Evolutionary conservation across 2,888 invertebrate genomes (phyloP), one percentile per base, ranked within the genome.

Genomic region (Xylota segnis): DNA sequence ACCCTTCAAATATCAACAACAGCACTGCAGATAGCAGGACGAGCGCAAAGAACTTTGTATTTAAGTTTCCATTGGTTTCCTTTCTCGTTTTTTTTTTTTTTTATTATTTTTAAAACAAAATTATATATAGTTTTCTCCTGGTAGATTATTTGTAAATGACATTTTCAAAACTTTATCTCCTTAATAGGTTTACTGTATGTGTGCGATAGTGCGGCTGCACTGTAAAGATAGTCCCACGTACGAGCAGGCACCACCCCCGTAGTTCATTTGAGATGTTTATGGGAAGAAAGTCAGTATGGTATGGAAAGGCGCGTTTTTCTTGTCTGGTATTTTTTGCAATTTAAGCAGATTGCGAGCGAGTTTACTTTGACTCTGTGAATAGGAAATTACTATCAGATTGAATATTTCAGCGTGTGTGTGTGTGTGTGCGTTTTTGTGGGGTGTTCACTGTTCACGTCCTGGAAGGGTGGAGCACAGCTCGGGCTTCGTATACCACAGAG

Each of bases 141-240:
- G 29, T 5, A 50, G 76, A 76, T 68, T 76, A 82, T 82, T 68
- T 76, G 81, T 65, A 52, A 77, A 83, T 83, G 56, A 29, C 50
- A 65, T 83, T 70, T 37, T 23, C 18, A 34, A 56, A 63, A 56
- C 66, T 74, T 59, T 43, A 79, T 72, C 78, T 72, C 47, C 72
- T 72, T 59, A 74, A 81, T 66, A 76, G 54, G 34, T 78, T 29
- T 37, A 47, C 43, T 29, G 16, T 43, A 54, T 61, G 63, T 23
- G 50, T 29, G 40, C n/a, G 68, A 23, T 54, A 50, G 4, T n/a
- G n/a, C 16, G n/a, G 10, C 43, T 74, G 54, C 63, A 74, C 63
- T 37, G 2, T 29, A 7, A 10, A 70, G 70, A 61, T 61, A 71
- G 34, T 47, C 37, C 14, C 40, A 16, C 47, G 14, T 29, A 14